A percentile compares a stretch with the other conserved stretches of the same genome.
Conservation (phyloP, 2,888 invertebrate genomes). For the Clostera curtula region DNA sequence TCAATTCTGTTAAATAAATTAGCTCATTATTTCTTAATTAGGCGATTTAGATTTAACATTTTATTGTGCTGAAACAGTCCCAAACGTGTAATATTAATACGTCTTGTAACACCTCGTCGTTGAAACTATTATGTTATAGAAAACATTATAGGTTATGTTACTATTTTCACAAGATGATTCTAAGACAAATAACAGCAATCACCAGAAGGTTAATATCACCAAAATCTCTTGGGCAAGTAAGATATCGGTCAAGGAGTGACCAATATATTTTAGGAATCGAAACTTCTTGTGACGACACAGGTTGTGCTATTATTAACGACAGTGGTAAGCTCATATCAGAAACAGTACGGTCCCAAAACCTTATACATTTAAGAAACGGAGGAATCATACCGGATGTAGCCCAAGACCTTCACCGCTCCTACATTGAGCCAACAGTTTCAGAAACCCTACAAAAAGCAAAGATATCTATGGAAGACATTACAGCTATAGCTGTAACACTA, state of each 20-base stretch:
- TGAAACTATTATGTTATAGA: too few species aligned
- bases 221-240: too few species aligned
- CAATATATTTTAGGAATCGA: constrained; percentile 94
- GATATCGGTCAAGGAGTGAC: constrained; percentile 6
- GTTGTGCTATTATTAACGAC: constrained; percentile 89
- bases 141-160: too few species aligned
- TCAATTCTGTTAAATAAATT: too few species aligned
- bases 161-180: too few species aligned
- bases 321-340: constrained; percentile 87
- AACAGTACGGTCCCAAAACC: constrained; percentile 85
- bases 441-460: constrained; percentile 79
- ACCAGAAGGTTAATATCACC: too few species aligned
- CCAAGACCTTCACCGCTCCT: constrained; percentile 83
- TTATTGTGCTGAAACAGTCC: too few species aligned
- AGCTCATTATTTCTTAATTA: too few species aligned
- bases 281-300: constrained; percentile 98
- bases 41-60: too few species aligned
- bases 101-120: too few species aligned
- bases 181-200: too few species aligned
- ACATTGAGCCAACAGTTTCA: constrained; percentile 84
- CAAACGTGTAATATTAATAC: too few species aligned
- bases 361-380: constrained; percentile 83
- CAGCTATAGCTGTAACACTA: constrained; percentile 92
- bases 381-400: constrained; percentile 96
- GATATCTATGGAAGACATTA: constrained; percentile 78